These are phyloP conservation scores for Andrena fulva DNA, from an alignment of 2,888 invertebrate genomes.

Conservation along the genomic window DNA sequence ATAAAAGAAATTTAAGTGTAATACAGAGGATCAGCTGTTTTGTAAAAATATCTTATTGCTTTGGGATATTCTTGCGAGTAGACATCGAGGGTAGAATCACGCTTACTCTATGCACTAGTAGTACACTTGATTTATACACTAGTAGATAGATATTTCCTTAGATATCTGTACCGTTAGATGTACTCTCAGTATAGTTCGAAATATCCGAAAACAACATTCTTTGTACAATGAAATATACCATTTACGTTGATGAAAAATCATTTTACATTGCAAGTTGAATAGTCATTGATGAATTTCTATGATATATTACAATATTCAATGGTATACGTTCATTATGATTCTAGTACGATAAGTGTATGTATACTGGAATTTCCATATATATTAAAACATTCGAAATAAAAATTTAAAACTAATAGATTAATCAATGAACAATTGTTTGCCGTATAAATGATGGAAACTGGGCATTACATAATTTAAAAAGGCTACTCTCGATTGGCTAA, in stretches of 20 bases:
- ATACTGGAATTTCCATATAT: not conserved
- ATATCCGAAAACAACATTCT: constrained; percentile 20
- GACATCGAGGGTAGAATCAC: constrained; percentile 11
- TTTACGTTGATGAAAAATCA: constrained; percentile 8
- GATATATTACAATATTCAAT: constrained; percentile 31
- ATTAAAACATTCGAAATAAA: constrained; percentile 11
- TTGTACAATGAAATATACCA: constrained; percentile 34
- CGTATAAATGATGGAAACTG: constrained; percentile 60
- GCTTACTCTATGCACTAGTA: not conserved
- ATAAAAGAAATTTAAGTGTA: constrained; percentile 10
- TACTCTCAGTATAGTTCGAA: constrained; percentile 18
- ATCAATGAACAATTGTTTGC: constrained; percentile 32
- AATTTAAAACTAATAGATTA: constrained; percentile 8
- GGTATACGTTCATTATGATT: constrained; percentile 35
- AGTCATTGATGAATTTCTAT: constrained; percentile 13
- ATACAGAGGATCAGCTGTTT: constrained; percentile 4
- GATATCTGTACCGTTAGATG: no score
- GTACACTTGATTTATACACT: constrained; percentile 17
- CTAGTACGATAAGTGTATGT: constrained; percentile 9
- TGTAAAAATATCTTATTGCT: constrained; percentile 42
- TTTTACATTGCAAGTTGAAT: constrained; percentile 11
- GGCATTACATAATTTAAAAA: constrained; percentile 52
- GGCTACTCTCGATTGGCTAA: constrained; percentile 64
- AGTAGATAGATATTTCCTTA: not conserved
- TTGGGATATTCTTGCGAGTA: constrained; percentile 20